Evolutionary conservation across 2,113 vertebrate genomes (phyloP), one percentile per base, ranked within the genome.

Genomic region (Prolemur simus): DNA sequence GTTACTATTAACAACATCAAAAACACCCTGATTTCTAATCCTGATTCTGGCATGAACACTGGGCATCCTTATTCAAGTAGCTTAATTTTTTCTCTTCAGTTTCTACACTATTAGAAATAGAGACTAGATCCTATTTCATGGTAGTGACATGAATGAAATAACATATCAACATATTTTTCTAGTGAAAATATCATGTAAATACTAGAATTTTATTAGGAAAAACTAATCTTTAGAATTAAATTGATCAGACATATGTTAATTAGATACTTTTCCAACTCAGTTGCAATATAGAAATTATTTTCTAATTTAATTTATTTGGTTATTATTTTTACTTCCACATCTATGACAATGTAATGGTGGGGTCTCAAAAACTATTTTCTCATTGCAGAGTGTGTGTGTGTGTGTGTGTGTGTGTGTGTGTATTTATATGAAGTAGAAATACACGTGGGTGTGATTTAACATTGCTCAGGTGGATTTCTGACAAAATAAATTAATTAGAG

Each of bases 1-100:
- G 89, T 96, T 94, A 95, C 97, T 90, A 96, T 90, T 95, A 96
- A 97, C 93, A 96, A 93, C 96, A 98, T 76, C 73, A 64, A 95
- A 97, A 97, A 97, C 87, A 96, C 83, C 76, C 93, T 87, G n/a
- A 88, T 94, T 93, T 96, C 56, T 96, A 95, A 97, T 94, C 92
- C 95, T 63, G 29, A 92, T 92, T 95, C 87, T 97, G 87, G 96
- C 95, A 84, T 69, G 87, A 90, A 74, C 12, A 54, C 49, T 85
- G 60, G 5, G 23, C 92, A 73, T 88, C 89, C 82, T 94, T 93
- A 63, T 92, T 96, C 84, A 86, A 92, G 37, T 54, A 88, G 90
- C 49, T 77, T 96, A 84, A 77, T 49, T 95, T 74, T 84, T 37
- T 17, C 52, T 56, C 90, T 49, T 85, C 81, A 88, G 58, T 86